Evolutionary conservation across 2,797 vertebrate genomes (phyloP), one percentile per base, ranked within the genome.

Genomic region (Tympanoctomys barrerae): DNA sequence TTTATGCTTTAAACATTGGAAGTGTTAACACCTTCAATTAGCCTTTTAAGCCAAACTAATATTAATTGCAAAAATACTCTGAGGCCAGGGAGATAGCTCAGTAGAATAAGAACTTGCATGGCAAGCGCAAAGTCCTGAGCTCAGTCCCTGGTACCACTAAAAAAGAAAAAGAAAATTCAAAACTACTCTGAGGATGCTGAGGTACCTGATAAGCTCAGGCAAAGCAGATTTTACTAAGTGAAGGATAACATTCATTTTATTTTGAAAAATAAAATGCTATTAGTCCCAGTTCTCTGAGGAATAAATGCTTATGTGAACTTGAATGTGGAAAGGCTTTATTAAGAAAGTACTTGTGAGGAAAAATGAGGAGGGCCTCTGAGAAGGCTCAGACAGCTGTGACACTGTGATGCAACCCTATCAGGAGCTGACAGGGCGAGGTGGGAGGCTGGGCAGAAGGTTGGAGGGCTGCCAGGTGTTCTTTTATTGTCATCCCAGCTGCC

Each of bases 231-330:
- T 49, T 75, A 71, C 24, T 62, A 87, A 95, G 49, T 5, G 21
- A 33, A 91, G 61, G 10, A 91, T 64, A 73, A 2, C 33, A 26
- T 84, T 52, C 54, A 54, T 83, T 96, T 42, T 78, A 8, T 62
- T 91, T 95, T 91, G 84, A 0, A 79, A 70, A 88, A 80, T 68
- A 5, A 94, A 96, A 61, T 75, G n/a, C 12, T 36, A 2, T 77
- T 86, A 81, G 28, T 77, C 24, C 39, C 39, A 31, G 75, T 77
- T 86, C 24, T 94, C 59, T 82, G 42, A 90, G 26, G 92, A 90
- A 64, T 7, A 82, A 54, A 81, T 46, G 36, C 11, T 57, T 82
- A 83, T 18, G 64, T 26, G 39, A 46, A 5, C n/a, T 61, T 82
- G 68, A 80, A 80, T 36, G 28, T 12, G 18, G 70, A 77, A 54